Conservation (phyloP, 2,113 vertebrate genomes). For the Macheiramphus alcinus region DNA sequence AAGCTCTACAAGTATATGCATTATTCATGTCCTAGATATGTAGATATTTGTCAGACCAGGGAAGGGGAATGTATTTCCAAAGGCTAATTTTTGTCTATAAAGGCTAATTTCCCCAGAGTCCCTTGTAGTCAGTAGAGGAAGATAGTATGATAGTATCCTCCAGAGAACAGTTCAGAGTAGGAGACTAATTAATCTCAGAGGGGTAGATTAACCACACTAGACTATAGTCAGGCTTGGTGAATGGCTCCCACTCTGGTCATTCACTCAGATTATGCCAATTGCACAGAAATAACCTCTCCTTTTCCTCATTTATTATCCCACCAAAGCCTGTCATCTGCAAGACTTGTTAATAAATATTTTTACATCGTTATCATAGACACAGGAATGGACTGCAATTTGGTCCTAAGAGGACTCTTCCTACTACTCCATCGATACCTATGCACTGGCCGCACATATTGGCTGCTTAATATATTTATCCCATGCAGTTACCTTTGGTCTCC, state of each 20-base stretch:
- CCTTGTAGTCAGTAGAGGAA: background rate
- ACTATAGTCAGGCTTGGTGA: background rate
- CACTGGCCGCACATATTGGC: background rate
- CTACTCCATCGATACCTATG: background rate
- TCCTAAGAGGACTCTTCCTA: background rate
- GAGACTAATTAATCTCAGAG: conserved; percentile 41
- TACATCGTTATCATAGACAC: background rate
- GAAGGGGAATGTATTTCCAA: conserved; percentile 33
- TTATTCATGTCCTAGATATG: conserved; percentile 23
- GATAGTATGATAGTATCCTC: background rate
- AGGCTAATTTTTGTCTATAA: conserved; percentile 54
- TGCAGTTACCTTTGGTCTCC: background rate
- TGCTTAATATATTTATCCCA: background rate
- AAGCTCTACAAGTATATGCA: background rate
- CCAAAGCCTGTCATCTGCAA: background rate
- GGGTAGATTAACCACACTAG: background rate
- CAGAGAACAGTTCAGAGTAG: background rate
- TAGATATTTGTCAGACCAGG: conserved; percentile 33
- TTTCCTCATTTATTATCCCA: background rate
- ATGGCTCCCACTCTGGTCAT: background rate
- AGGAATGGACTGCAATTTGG: background rate
- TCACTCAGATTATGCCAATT: background rate
- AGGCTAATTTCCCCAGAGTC: conserved; percentile 47
- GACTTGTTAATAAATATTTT: background rate
- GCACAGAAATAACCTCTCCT: background rate